Conservation (phyloP, 2,113 vertebrate species). For the Polypterus bichir region DNA sequence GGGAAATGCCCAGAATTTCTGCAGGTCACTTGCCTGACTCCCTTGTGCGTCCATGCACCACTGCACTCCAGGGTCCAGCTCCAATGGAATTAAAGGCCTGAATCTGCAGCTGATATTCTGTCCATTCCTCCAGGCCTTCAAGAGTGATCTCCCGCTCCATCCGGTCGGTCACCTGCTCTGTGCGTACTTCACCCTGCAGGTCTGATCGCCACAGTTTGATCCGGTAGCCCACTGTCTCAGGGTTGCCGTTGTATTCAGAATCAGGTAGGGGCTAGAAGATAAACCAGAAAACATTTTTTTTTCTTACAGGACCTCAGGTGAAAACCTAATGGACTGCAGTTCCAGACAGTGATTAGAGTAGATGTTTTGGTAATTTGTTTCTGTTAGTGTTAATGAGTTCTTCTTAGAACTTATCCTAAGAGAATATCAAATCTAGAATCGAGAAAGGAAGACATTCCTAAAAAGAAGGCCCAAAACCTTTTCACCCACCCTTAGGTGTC, state of each 20-base stretch:
- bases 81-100: conserved; percentile 89
- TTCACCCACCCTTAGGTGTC: too few species aligned
- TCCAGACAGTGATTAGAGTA: too few species aligned
- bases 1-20: too few species aligned
- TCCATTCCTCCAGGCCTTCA: conserved; percentile 77
- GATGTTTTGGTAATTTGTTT: too few species aligned
- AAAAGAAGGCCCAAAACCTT: too few species aligned
- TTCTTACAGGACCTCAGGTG: too few species aligned
- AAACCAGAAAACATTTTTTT: too few species aligned
- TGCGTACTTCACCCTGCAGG: conserved; percentile 28
- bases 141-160: conserved; percentile 57
- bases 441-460: too few species aligned
- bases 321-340: too few species aligned
- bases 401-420: too few species aligned
- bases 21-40: conserved; percentile 62
- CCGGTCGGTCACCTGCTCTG: conserved; percentile 43
- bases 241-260: conserved; percentile 75
- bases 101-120: conserved; percentile 72
- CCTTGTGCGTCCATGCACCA: conserved; percentile 55
- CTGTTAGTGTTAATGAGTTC: too few species aligned
- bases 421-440: too few species aligned
- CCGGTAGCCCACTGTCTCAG: conserved; percentile 77
- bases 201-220: conserved; percentile 54
- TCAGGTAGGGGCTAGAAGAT: conserved; percentile 62
- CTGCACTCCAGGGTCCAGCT: conserved; percentile 73